Evolutionary conservation across 2,888 invertebrate genomes (phyloP).

Genomic region (Steinernema hermaphroditum): DNA sequence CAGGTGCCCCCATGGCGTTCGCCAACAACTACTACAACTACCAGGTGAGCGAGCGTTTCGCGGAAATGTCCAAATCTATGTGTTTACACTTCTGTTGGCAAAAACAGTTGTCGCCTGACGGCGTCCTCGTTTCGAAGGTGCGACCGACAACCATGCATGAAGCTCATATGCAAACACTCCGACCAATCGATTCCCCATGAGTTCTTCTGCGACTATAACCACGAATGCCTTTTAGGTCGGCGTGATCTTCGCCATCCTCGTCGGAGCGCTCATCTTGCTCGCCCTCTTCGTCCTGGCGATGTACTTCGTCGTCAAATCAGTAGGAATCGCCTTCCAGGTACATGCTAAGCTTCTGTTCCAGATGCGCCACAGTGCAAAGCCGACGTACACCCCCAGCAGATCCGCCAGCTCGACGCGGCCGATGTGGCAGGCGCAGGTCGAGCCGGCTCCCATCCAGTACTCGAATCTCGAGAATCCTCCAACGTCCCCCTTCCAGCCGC

Average conservation of each 20-base stretch:
- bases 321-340: not conserved
- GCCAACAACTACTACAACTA: conserved; percentile 59
- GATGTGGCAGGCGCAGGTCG: conserved; percentile 14
- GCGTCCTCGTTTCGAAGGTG: no score
- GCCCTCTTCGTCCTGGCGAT: conserved; percentile 53
- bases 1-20: conserved; percentile 48
- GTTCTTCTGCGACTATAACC: no score
- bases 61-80: not conserved
- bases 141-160: no score
- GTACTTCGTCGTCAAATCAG: conserved; percentile 47
- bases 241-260: conserved; percentile 60
- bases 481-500: not conserved
- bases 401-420: conserved; percentile 7
- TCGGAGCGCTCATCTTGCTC: conserved; percentile 55
- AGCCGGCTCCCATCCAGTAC: conserved; percentile 20
- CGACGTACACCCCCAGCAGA: conserved; percentile 7
- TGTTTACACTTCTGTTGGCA: conserved; percentile 19
- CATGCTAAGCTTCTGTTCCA: not conserved
- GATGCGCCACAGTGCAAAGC: conserved; percentile 12
- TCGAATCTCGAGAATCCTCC: conserved; percentile 5
- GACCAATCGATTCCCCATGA: conserved; percentile 1
- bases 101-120: conserved; percentile 10
- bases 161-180: not conserved
- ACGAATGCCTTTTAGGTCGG: conserved; percentile 62
- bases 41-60: conserved; percentile 47